Base-by-base conservation (phyloP, 2,113 vertebrate species). In the Pelusios castaneus region DNA sequence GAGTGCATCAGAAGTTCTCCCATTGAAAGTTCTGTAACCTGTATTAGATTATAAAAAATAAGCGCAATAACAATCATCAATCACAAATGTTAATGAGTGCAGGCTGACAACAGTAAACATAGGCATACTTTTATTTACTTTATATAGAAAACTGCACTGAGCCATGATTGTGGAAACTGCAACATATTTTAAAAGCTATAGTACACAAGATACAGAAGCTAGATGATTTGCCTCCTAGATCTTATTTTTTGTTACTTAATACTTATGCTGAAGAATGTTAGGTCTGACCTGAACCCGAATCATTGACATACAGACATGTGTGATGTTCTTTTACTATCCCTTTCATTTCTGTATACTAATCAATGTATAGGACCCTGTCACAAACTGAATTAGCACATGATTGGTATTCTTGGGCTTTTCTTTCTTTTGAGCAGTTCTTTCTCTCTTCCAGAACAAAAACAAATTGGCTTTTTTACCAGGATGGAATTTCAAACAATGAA, bases 1-100 rank as follows among this genome's bases (percentile, higher is more conserved):
- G 99, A 99, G 87, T 99, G 99, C 98, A 99, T 98, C 97, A 99
- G 98, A 92, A 99, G 99, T 95, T 99, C 99, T 94, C 99, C 99
- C 99, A 99, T 99, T 25, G 99, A 99, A 94, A 99, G 99, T 95
- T 99, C 99, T 10, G 99, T 99, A 88, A 99, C 99, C 99, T 99
- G 82, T 34, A 79, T 90, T 63, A 45, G 70, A 89, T 95, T 76
- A 25, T 21, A 85, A 95, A 90, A 6, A 80, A 55, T 19, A 95
- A 43, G 58, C 17, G n/a, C 6, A 90, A 80, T 16, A 51, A 83
- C 12, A 12, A 70, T 73, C 9, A 56, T 10, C 14, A 90, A 38
- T 22, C 51, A 21, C 73, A 58, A 89, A 89, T 1, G 0, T 80
- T 54, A 82, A 81, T 16, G n/a, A 87, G 16, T 85, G 75, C 43